A percentile compares a stretch with the other conserved stretches of the same genome.
These are phyloP conservation scores for Monoplex corrugatus DNA, from an alignment of 2,888 invertebrate species.

Conservation along the genomic window DNA sequence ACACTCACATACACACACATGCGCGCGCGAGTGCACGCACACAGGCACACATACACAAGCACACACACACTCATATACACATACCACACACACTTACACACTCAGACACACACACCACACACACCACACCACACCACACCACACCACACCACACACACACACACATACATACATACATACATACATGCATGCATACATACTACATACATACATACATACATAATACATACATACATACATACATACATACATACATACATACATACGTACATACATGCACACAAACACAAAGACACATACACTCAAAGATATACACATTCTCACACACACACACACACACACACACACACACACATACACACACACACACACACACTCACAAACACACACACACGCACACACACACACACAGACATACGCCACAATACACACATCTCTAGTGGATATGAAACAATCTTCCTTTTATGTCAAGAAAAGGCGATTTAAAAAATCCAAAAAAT, in stretches of 20 bases:
- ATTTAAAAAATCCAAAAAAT: no score
- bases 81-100: background rate
- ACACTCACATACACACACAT: background rate
- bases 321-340: no score
- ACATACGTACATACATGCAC: background rate
- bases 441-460: no score
- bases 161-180: background rate
- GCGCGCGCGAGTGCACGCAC: background rate
- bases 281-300: background rate
- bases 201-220: background rate
- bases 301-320: no score
- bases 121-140: no score
- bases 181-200: background rate
- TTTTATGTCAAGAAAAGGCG: no score
- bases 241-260: background rate
- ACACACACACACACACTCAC: background rate
- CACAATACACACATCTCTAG: no score
- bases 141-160: slow-evolving; percentile 10
- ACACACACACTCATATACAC: background rate
- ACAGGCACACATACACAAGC: background rate
- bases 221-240: background rate
- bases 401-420: no score
- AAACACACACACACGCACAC: background rate
- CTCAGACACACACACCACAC: slow-evolving; percentile 23
- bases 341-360: background rate